Conservation (phyloP, 2,797 vertebrate species). For the Propithecus perrieri region DNA sequence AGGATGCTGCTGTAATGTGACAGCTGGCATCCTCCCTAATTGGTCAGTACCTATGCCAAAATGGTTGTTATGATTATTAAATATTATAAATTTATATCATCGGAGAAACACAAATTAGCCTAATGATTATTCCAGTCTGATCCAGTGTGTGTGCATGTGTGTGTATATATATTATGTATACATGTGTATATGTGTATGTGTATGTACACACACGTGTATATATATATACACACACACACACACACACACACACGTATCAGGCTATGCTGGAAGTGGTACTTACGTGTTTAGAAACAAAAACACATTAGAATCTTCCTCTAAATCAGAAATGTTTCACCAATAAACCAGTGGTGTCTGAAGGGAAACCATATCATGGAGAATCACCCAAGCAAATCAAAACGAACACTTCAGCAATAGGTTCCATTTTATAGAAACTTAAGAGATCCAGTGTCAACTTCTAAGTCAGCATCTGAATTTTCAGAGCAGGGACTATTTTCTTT, state of each 20-base stretch:
- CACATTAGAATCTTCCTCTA: not conserved
- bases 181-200: not conserved
- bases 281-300: not conserved
- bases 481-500: not conserved
- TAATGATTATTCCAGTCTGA: not conserved
- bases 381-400: not conserved
- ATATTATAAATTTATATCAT: not conserved
- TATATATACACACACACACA: not conserved
- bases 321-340: constrained; percentile 41
- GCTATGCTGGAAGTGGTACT: not conserved
- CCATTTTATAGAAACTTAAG: not conserved
- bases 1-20: not conserved
- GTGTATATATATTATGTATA: not conserved
- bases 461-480: not conserved
- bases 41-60: not conserved
- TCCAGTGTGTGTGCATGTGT: not conserved
- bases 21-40: not conserved
- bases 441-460: not conserved
- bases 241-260: not conserved
- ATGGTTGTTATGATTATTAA: not conserved
- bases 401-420: not conserved
- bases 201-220: not conserved
- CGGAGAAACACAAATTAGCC: not conserved
- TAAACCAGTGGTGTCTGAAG: not conserved
- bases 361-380: not conserved